Conservation (phyloP, 2,888 invertebrate species). For the Trissolcus brochymenae region DNA sequence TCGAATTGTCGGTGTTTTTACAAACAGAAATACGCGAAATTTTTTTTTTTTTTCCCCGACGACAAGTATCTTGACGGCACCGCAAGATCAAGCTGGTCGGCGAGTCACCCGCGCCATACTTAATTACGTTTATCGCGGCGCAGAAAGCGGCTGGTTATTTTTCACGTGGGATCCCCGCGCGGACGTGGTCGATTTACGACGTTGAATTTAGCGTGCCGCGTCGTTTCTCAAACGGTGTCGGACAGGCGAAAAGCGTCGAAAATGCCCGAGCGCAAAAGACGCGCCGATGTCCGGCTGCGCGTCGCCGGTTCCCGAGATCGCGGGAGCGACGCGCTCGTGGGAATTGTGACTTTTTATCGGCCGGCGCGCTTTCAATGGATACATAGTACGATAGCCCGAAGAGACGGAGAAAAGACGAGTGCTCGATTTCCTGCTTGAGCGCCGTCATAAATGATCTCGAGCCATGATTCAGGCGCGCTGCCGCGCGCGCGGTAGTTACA, state of each 20-base stretch:
- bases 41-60: slow-evolving; percentile 5
- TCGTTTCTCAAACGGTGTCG: slow-evolving; percentile 34
- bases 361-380: slow-evolving; percentile 50
- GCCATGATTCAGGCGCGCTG: slow-evolving; percentile 20
- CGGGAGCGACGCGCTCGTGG: slow-evolving; percentile 62
- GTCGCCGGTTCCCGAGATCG: slow-evolving; percentile 62
- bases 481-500: slow-evolving; percentile 16
- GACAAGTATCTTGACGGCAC: slow-evolving; percentile 3
- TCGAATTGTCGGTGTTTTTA: no score
- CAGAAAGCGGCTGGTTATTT: slow-evolving; percentile 25
- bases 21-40: not conserved
- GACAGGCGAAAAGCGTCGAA: slow-evolving; percentile 42
- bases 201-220: slow-evolving; percentile 31
- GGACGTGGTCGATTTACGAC: slow-evolving; percentile 45
- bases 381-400: slow-evolving; percentile 27
- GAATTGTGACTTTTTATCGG: slow-evolving; percentile 67
- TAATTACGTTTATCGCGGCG: slow-evolving; percentile 45
- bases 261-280: slow-evolving; percentile 35
- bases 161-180: slow-evolving; percentile 36
- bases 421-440: slow-evolving; percentile 24
- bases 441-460: slow-evolving; percentile 41
- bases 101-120: slow-evolving; percentile 26
- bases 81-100: slow-evolving; percentile 12
- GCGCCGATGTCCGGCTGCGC: slow-evolving; percentile 57
- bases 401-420: slow-evolving; percentile 35